Evolutionary conservation across 2,888 invertebrate genomes (phyloP), one percentile per base, ranked within the genome.

Genomic region (Beris chalybata): DNA sequence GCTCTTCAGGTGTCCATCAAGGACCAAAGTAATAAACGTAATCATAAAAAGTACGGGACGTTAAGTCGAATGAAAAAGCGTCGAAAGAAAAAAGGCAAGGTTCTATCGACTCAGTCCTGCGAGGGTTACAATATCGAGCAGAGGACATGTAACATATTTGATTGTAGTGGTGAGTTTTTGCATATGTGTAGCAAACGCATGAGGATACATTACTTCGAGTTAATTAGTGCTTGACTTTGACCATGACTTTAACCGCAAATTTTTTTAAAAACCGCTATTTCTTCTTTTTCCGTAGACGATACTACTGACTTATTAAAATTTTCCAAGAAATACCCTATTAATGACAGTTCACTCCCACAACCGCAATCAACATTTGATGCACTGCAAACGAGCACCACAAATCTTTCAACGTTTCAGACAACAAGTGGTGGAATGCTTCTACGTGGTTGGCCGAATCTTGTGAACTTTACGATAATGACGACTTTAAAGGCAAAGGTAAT

Each of bases 61-160:
- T 38, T 9, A 9, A 61, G 47, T 43, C 55, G 50, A 38, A 30
- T 55, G 48, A 66, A 66, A 54, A 66, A 61, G 47, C 66, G 61
- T 11, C 59, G 61, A 38, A 66, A 61, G 66, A 66, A 66, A 61
- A 66, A 66, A 38, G 48, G 55, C 1, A 66, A 68, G 61, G 57
- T 74, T 65, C 72, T 78, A 48, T 77, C 79, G 50, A 80, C 79
- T 50, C 75, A 80, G 65, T 78, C 78, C 69, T 80, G 80, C 67
- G 80, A 81, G 69, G 80, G 80, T 53, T 81, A 80, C 73, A 81
- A 81, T 72, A 80, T 81, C 65, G 80, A 81, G 71, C 80, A 81
- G 72, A 76, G 80, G 65, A 77, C 80, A 72, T 81, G 80, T 75
- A 81, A 81, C 72, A 77, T 76, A 65, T 81, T 81, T 70, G 80